Percentiles rank a stretch among this genome's conserved stretches.
Conservation (phyloP, 2,113 vertebrate genomes). For the Xerus inauris region DNA sequence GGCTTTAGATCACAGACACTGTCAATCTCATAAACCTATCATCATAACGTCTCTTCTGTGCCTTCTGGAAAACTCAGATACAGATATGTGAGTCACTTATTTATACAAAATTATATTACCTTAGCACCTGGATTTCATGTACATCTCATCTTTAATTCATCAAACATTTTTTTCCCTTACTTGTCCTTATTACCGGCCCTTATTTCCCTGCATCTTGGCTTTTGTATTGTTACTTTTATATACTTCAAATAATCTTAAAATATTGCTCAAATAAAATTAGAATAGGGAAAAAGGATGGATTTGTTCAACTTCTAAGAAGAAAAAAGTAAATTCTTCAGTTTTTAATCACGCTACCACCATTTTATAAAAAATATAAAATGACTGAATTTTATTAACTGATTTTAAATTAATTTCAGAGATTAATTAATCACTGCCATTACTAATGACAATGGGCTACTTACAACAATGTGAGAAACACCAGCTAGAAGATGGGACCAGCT, state of each 20-base stretch:
- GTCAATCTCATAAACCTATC: not conserved
- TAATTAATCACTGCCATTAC: not conserved
- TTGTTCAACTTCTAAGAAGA: not conserved
- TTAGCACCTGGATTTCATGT: not conserved
- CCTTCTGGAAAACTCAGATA: not conserved
- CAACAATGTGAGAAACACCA: not conserved
- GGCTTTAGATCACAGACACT: not conserved
- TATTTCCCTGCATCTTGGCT: not conserved
- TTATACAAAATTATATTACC: not conserved
- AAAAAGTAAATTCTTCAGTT: not conserved
- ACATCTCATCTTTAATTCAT: not conserved
- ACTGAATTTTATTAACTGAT: conserved; percentile 8
- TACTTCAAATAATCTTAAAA: conserved; percentile 34
- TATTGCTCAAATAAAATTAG: not conserved
- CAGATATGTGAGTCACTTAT: not conserved
- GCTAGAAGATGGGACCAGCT: not conserved
- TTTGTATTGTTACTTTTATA: not conserved
- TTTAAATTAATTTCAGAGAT: conserved; percentile 17
- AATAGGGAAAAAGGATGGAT: not conserved
- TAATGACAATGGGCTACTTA: not conserved
- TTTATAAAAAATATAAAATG: not conserved
- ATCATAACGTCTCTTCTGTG: not conserved
- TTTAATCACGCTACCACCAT: not conserved
- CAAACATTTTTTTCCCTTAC: not conserved
- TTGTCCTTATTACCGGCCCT: not conserved